Evolutionary conservation across 1,140 invertebrate species (phyloP), one percentile per base, ranked within the genome.

Genomic region (Lepidurus couesii): DNA sequence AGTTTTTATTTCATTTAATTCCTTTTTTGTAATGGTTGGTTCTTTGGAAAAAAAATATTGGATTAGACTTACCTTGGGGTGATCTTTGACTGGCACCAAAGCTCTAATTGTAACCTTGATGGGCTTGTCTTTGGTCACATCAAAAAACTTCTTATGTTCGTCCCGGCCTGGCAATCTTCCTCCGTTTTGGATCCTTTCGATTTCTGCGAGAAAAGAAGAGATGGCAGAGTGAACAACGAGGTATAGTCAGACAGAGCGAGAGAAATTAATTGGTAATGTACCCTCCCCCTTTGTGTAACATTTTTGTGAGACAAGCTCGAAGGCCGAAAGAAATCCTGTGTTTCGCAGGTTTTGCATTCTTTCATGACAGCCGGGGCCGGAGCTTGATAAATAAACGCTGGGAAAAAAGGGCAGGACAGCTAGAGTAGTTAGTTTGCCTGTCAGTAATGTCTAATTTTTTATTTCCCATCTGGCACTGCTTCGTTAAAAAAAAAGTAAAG

Each of bases 61-160:
- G n/a, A 42, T 24, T 26, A 1, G 10, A 42, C 42, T 86, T 86
- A 95, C 93, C 89, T 94, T 95, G 42, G 94, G 94, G 86, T 95
- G 92, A 83, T 95, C 93, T 80, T 92, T 91, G 21, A 94, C 89
- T 8, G 94, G 94, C n/a, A 96, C 92, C 76, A 94, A 85, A 11
- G 95, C 93, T 85, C 94, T 92, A 42, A 94, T 92, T 47, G 90
- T 89, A 11, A 96, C 90, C 82, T 92, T 91, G 80, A 95, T 90
- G 5, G 92, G 91, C 84, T 94, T 95, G 81, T 95, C 93, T 80
- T 92, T 89, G 84, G 93, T 94, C 44, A 95, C 92, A 85, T 95
- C 93, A 53, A 80, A 81, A 53, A 82, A 81, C 13, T 77, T 80
- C 24, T 79, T 79, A 1, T 43, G 44, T 13, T 65, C 78, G 16